A percentile compares a stretch with the other conserved stretches of the same genome.
Evolutionary conservation across 2,888 invertebrate genomes (phyloP).

Genomic region (Cerastis rubricosa): DNA sequence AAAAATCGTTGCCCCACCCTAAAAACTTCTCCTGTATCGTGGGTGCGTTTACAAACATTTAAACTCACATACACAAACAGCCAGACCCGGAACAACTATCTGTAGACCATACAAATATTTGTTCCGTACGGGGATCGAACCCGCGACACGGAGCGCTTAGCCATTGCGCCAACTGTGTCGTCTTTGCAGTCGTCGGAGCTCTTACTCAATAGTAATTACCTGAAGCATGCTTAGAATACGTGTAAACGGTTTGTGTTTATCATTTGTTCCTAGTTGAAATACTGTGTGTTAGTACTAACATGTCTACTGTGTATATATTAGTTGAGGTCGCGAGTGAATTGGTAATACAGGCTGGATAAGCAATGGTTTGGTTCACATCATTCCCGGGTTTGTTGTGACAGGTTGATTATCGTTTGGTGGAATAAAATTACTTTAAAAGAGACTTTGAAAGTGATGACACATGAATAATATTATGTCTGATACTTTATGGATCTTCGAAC

Average conservation of each 20-base stretch:
- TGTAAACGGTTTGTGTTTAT: neutral
- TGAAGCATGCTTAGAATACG: neutral
- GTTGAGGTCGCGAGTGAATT: constrained; percentile 24
- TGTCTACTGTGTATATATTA: constrained; percentile 3
- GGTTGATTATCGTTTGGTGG: constrained; percentile 13
- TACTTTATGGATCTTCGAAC: neutral
- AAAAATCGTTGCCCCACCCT: too few species aligned
- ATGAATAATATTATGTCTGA: neutral
- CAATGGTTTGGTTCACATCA: constrained; percentile 1
- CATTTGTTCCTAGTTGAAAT: neutral
- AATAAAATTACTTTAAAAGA: neutral
- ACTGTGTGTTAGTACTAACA: neutral
- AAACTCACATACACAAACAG: too few species aligned
- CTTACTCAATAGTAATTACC: neutral
- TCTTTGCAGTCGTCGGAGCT: too few species aligned
- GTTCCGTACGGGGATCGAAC: too few species aligned
- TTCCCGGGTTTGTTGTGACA: constrained; percentile 6
- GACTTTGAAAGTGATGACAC: neutral
- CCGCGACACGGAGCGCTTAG: too few species aligned
- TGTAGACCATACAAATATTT: too few species aligned
- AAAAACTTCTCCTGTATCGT: too few species aligned
- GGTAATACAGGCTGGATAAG: constrained; percentile 26
- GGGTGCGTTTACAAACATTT: too few species aligned
- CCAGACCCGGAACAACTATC: too few species aligned
- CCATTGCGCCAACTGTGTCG: too few species aligned